Percentiles rank a stretch among this genome's conserved stretches.
phyloP scores from a whole-genome alignment of 2,113 vertebrate species.

The Amphilophus citrinellus region DNA sequence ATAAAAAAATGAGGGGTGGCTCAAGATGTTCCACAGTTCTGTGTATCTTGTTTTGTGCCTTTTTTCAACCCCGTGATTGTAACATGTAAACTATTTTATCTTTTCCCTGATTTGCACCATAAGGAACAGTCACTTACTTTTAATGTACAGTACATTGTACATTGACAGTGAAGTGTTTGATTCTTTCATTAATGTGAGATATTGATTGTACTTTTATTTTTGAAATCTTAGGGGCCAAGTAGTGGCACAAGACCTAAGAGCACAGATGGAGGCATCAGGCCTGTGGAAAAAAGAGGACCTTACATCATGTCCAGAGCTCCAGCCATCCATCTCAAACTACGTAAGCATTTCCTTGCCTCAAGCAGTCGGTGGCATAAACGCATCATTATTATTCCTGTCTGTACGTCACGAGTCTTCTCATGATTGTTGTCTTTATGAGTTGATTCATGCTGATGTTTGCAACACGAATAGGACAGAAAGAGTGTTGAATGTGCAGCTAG shows the following conservation, averaged over 20 bases:
- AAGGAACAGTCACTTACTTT: not conserved
- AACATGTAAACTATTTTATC: not conserved
- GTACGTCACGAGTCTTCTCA: not conserved
- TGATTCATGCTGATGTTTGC: not conserved
- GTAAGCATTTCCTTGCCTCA: constrained; percentile 79
- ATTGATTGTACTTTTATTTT: not conserved
- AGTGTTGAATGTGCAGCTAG: constrained; percentile 2
- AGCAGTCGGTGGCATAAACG: not conserved
- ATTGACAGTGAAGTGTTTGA: not conserved
- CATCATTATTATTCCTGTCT: fast-evolving
- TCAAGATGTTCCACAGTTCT: fast-evolving
- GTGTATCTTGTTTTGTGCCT: not conserved
- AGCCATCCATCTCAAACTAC: constrained; percentile 89
- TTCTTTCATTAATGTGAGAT: not conserved
- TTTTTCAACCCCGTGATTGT: not conserved
- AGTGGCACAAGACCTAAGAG: constrained; percentile 68
- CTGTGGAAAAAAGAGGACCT: constrained; percentile 89
- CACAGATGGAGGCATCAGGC: constrained; percentile 64
- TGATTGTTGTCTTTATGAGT: constrained; percentile 10
- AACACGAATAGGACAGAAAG: not conserved
- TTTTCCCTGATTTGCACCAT: not conserved
- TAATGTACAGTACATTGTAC: not conserved
- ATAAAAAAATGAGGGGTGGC: fast-evolving
- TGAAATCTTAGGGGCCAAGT: constrained; percentile 54
- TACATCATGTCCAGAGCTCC: constrained; percentile 90